phyloP scores from a whole-genome alignment of 2,797 vertebrate genomes.

The Mus spretus region DNA sequence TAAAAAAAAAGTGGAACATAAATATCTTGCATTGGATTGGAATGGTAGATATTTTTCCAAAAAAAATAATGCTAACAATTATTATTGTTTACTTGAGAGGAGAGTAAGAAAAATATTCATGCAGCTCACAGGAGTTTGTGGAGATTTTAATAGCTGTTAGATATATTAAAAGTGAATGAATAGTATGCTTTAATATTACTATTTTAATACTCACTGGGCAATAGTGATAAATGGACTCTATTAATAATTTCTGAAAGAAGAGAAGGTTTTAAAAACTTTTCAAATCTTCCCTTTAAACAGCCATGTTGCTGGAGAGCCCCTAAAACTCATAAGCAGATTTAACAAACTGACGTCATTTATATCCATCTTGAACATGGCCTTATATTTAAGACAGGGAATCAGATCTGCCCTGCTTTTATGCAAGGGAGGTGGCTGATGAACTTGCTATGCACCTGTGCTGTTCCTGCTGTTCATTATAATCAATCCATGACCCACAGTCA shows the following conservation, averaged over 20 bases:
- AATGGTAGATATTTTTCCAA: too few relatives aligned
- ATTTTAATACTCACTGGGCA: neutral
- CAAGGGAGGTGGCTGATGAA: too few relatives aligned
- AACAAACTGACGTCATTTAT: neutral
- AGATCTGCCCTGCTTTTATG: neutral
- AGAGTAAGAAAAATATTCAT: neutral
- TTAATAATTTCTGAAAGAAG: neutral
- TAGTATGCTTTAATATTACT: neutral
- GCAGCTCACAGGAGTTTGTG: neutral
- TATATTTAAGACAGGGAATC: neutral
- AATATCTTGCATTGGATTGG: neutral
- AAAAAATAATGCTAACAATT: neutral
- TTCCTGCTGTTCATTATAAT: neutral
- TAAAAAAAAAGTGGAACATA: too few relatives aligned
- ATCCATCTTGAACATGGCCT: neutral
- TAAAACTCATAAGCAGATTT: neutral
- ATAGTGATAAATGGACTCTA: neutral
- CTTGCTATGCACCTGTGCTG: neutral
- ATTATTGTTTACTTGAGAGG: neutral
- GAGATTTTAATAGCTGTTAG: neutral
- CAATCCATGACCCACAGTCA: neutral
- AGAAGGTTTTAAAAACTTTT: neutral
- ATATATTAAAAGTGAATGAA: too few relatives aligned
- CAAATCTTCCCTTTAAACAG: neutral
- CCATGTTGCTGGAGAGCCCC: neutral